These are phyloP conservation scores for Gonocerus acuteangulatus DNA, from an alignment of 2,888 invertebrate species.

Conservation along the genomic window DNA sequence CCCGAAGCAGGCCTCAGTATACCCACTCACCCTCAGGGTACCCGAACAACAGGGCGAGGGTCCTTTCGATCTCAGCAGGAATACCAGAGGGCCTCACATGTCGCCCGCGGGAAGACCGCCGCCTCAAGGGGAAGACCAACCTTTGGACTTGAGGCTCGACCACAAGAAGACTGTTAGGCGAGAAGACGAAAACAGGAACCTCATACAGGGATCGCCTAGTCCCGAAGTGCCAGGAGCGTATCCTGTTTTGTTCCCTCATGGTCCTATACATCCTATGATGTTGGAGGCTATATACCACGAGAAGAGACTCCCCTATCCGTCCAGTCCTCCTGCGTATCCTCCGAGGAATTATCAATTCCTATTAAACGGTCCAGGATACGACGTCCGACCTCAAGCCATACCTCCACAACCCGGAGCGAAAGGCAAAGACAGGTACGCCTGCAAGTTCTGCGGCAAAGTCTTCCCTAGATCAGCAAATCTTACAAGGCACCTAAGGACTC, in stretches of 20 bases:
- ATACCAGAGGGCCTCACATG: conserved; percentile 38
- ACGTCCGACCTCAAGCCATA: conserved; percentile 27
- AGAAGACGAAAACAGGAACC: conserved; percentile 81
- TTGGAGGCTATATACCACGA: conserved; percentile 62
- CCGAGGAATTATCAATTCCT: conserved; percentile 41
- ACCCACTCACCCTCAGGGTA: conserved; percentile 56
- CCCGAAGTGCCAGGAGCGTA: conserved; percentile 38
- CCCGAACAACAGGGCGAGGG: conserved; percentile 47
- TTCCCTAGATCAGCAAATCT: conserved; percentile 96
- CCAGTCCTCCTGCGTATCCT: conserved; percentile 46
- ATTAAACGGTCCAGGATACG: conserved; percentile 24
- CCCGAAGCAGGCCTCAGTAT: conserved; percentile 66
- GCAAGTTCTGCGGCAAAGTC: conserved; percentile 95
- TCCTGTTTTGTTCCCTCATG: conserved; percentile 52
- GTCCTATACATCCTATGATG: conserved; percentile 61
- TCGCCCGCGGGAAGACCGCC: conserved; percentile 43
- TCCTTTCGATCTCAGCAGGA: conserved; percentile 60
- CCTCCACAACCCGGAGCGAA: conserved; percentile 28
- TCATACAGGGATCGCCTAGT: conserved; percentile 48
- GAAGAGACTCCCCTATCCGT: conserved; percentile 54
- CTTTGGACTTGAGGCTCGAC: conserved; percentile 78
- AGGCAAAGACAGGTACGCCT: conserved; percentile 83
- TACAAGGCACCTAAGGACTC: conserved; percentile 91
- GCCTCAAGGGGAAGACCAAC: conserved; percentile 55
- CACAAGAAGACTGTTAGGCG: conserved; percentile 62